Conservation (phyloP, 2,113 vertebrate species). For the Eublepharis macularius region DNA sequence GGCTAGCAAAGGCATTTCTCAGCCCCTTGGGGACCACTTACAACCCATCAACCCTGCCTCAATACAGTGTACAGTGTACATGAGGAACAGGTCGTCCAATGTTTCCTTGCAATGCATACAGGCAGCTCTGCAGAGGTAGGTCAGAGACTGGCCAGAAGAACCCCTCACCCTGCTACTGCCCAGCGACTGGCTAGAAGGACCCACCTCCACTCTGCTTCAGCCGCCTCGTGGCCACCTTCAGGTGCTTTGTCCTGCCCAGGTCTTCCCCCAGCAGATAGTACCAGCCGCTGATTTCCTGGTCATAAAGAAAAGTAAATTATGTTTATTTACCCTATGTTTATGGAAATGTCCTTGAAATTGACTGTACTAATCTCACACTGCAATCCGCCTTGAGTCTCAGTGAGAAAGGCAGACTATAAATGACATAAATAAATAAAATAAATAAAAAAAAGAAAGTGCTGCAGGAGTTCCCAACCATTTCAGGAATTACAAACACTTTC, state of each 20-base stretch:
- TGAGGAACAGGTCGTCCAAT: not conserved
- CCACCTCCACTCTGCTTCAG: conserved; percentile 62
- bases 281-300: conserved; percentile 86
- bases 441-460: not conserved
- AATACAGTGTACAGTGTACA: not conserved
- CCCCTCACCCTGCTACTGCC: conserved; percentile 54
- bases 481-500: conserved; percentile 50
- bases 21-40: no score
- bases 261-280: conserved; percentile 87
- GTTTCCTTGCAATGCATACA: not conserved
- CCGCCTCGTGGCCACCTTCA: conserved; percentile 80
- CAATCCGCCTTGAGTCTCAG: no score
- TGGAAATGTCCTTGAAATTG: no score
- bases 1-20: not conserved
- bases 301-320: not conserved
- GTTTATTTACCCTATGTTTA: no score
- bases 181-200: not conserved
- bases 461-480: not conserved
- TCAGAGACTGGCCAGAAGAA: not conserved
- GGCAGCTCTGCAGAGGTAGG: not conserved
- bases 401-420: no score
- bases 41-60: not conserved
- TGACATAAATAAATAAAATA: no score
- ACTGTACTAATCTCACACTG: no score
- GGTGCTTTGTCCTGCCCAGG: conserved; percentile 87